Base-by-base conservation (phyloP, 2,113 vertebrate species). In the Anser cygnoides region DNA sequence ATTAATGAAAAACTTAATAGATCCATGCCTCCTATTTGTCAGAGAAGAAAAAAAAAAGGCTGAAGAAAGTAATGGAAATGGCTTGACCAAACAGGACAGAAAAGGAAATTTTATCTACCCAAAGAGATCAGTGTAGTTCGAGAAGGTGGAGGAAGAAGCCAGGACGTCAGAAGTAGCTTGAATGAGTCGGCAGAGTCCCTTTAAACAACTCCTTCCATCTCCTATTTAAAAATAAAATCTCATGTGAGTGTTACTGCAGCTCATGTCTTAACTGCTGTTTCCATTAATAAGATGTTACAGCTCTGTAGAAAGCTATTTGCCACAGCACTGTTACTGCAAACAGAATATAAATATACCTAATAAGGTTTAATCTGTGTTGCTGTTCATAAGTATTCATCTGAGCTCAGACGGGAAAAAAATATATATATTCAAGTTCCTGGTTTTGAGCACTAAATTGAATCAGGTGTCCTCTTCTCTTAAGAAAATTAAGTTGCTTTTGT, bases 401-500 rank as follows among this genome's bases (percentile, higher is more conserved):
- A 97, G 97, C 97, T 97, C 81, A 94, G 89, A 94, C 66, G 76
- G 87, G 93, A 86, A 94, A 97, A 97, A 98, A 13, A 98, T 96
- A 98, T 94, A 98, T 98, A 98, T 90, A 98, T 98, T 98, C 97
- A 94, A 95, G 96, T 97, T 98, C 91, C 95, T 93, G 96, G 97
- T 98, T 99, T 98, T 97, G 72, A 98, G 95, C 79, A 83, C 95
- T 97, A 99, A 99, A 99, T 99, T 99, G 99, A 99, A 99, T 99
- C 99, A 99, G 98, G 99, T 99, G 99, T 99, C 99, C 98, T 98
- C 98, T 98, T 98, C 98, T 99, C 98, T 99, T 99, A 99, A 99
- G 98, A 98, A 99, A 99, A 99, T 99, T 98, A 99, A 99, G 99
- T 99, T 99, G 98, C 97, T 98, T 98, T 98, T 98, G 97, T 96